A percentile compares a stretch with the other conserved stretches of the same genome.
phyloP scores from a whole-genome alignment of 2,888 invertebrate species.

The Cosmorhoe ocellata region DNA sequence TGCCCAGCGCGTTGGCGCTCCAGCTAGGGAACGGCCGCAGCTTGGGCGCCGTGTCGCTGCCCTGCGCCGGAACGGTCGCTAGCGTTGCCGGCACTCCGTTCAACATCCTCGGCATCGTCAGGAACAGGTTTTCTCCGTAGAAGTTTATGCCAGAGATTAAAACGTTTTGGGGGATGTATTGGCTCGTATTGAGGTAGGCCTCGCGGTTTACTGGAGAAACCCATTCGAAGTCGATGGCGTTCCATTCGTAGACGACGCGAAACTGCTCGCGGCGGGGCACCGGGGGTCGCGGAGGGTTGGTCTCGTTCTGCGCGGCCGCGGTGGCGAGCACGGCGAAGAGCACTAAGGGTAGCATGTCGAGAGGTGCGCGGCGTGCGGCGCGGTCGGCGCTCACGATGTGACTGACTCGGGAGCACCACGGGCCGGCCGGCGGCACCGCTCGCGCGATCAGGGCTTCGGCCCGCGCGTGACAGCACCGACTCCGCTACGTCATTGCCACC shows the following conservation, averaged over 20 bases:
- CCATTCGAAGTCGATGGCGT: conserved; percentile 87
- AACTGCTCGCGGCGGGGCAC: conserved; percentile 80
- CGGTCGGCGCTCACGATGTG: conserved; percentile 60
- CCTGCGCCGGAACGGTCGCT: conserved; percentile 78
- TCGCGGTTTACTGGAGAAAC: conserved; percentile 79
- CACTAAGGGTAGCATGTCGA: conserved; percentile 60
- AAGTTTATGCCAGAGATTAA: conserved; percentile 86
- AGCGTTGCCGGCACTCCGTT: conserved; percentile 88
- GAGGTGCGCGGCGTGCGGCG: conserved; percentile 59
- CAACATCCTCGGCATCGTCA: conserved; percentile 87
- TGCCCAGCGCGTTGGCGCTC: conserved; percentile 85
- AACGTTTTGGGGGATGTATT: conserved; percentile 86
- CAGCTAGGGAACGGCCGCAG: conserved; percentile 88
- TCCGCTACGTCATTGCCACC: background rate
- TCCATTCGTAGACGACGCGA: conserved; percentile 88
- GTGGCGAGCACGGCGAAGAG: conserved; percentile 59
- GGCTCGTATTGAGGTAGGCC: conserved; percentile 78
- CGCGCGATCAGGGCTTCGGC: conserved; percentile 33
- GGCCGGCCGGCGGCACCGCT: conserved; percentile 20
- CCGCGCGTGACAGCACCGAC: conserved; percentile 48
- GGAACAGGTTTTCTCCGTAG: conserved; percentile 85
- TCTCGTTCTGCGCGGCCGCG: conserved; percentile 69
- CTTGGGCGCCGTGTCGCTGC: conserved; percentile 79
- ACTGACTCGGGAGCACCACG: conserved; percentile 60
- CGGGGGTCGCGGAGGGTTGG: conserved; percentile 52